Percentiles rank a stretch among this genome's conserved stretches.
phyloP scores from a whole-genome alignment of 2,888 invertebrate genomes.

The Geotrupes spiniger region DNA sequence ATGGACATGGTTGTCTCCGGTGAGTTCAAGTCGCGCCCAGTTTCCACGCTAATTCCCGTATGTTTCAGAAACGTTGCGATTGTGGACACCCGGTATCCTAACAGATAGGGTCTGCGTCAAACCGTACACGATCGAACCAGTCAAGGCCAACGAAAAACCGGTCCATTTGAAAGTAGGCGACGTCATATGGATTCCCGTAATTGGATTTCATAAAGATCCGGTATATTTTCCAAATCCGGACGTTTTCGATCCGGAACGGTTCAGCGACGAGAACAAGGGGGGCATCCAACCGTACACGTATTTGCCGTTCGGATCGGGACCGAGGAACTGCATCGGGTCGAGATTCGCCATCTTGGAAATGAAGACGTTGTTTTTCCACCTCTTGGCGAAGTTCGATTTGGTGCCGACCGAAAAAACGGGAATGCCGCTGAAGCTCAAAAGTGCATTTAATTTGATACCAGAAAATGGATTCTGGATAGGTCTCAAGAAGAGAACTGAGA shows the following conservation, averaged over 20 bases:
- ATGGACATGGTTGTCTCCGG: constrained; percentile 55
- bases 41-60: neutral
- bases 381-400: constrained; percentile 35
- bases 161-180: constrained; percentile 25
- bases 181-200: constrained; percentile 34
- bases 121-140: constrained; percentile 31
- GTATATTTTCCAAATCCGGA: constrained; percentile 37
- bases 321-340: constrained; percentile 60
- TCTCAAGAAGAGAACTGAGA: constrained; percentile 6
- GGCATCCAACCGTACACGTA: constrained; percentile 49
- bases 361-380: constrained; percentile 35
- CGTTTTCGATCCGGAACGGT: constrained; percentile 42
- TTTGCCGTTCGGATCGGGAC: constrained; percentile 52
- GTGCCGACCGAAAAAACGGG: constrained; percentile 33
- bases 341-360: constrained; percentile 40
- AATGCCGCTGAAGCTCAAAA: constrained; percentile 11
- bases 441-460: neutral
- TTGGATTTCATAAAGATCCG: constrained; percentile 37
- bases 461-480: constrained; percentile 11
- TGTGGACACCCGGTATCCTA: constrained; percentile 34
- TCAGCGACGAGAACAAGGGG: constrained; percentile 55
- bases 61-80: constrained; percentile 34
- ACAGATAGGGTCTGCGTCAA: constrained; percentile 33
- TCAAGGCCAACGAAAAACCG: constrained; percentile 23
- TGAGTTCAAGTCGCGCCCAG: no score